Percentiles rank a stretch among this genome's conserved stretches.
phyloP scores from a whole-genome alignment of 1,140 invertebrate species.

The Copidosoma floridanum region DNA sequence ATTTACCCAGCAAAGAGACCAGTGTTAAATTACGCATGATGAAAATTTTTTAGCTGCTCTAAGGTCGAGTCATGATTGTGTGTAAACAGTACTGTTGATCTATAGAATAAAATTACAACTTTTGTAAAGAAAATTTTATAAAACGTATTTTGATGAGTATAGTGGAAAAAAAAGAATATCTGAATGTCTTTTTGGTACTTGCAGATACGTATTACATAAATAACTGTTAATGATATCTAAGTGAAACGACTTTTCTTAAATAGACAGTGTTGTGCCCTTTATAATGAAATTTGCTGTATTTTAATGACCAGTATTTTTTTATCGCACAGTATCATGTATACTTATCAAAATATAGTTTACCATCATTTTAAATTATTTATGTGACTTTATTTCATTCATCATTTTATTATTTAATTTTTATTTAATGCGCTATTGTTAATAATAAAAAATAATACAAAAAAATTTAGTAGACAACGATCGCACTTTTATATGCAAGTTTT shows the following conservation, averaged over 20 bases:
- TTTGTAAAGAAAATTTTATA: background rate
- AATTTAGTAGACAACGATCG: too few relatives aligned
- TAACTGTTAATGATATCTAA: background rate
- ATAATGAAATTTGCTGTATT: background rate
- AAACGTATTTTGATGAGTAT: constrained; percentile 3
- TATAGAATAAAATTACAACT: background rate
- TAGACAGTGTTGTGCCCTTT: constrained; percentile 1
- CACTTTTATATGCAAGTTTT: too few relatives aligned
- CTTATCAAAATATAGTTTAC: too few relatives aligned
- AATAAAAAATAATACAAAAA: too few relatives aligned
- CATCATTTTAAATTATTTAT: background rate
- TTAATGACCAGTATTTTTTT: background rate
- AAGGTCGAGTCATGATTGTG: background rate
- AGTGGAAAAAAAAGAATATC: background rate
- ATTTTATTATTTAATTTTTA: background rate
- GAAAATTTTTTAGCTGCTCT: too few relatives aligned
- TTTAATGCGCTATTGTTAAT: too few relatives aligned
- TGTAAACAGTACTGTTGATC: constrained; percentile 11
- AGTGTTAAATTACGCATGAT: too few relatives aligned
- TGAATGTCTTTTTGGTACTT: background rate
- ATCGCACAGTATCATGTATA: background rate
- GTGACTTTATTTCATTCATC: background rate
- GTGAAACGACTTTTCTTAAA: background rate
- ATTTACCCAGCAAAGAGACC: too few relatives aligned
- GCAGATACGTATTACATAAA: background rate